These are phyloP conservation scores for Actinernus sp. DNA, from an alignment of 92 coral and sea anemone genomes.

Conservation along the genomic window DNA sequence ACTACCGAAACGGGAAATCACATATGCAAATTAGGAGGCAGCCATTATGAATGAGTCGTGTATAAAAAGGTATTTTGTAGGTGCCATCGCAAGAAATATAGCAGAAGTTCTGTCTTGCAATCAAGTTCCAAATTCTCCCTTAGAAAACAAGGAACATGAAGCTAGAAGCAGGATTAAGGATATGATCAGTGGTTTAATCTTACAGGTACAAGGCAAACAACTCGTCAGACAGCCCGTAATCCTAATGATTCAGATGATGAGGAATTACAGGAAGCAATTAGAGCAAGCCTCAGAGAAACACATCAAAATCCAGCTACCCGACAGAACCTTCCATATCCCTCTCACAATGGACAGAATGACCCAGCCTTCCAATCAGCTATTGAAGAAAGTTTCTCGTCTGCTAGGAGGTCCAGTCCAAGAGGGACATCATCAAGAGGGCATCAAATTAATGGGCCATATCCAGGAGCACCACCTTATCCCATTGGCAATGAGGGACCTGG, in stretches of 20 bases:
- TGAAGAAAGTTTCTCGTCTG: constrained; percentile 51
- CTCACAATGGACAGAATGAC: constrained; percentile 59
- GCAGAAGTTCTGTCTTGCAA: too few relatives aligned
- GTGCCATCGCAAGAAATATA: too few relatives aligned
- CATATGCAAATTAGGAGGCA: too few relatives aligned
- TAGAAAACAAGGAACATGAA: too few relatives aligned
- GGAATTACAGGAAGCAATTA: constrained; percentile 86
- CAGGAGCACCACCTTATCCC: constrained; percentile 22
- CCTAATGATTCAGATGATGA: constrained; percentile 78
- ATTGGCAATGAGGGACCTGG: constrained; percentile 4
- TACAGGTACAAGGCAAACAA: constrained; percentile 42
- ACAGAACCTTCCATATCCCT: constrained; percentile 11
- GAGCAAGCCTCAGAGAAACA: constrained; percentile 91
- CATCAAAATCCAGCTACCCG: constrained; percentile 26
- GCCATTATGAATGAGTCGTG: too few relatives aligned
- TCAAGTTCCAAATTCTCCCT: too few relatives aligned
- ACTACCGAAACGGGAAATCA: too few relatives aligned
- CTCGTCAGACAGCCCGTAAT: constrained; percentile 8
- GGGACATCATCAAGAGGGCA: constrained; percentile 18
- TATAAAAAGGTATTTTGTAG: too few relatives aligned
- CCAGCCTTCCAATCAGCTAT: constrained; percentile 78
- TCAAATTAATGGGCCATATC: background rate
- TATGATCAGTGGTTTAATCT: background rate
- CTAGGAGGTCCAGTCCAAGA: constrained; percentile 20
- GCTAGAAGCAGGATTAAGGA: too few relatives aligned